phyloP scores from a whole-genome alignment of 1,140 invertebrate genomes.

The Drosophila arizonae region DNA sequence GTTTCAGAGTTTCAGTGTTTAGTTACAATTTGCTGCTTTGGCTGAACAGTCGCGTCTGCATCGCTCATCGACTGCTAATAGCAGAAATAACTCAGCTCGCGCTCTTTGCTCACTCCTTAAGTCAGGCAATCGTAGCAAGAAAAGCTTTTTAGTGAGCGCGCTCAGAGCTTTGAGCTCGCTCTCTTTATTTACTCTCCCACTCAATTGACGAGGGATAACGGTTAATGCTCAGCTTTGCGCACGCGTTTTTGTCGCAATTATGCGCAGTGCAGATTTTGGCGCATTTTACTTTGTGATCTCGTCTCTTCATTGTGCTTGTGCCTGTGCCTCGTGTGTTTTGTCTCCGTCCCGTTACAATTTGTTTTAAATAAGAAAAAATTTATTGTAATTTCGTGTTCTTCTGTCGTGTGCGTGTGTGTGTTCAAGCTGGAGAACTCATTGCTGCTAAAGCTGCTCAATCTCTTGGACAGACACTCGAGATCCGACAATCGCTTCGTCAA shows the following conservation, averaged over 20 bases:
- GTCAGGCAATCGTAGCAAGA: too few species aligned
- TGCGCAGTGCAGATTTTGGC: constrained; percentile 69
- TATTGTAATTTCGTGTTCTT: constrained; percentile 1
- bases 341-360: constrained; percentile 1
- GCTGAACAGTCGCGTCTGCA: constrained; percentile 53
- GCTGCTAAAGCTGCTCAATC: constrained; percentile 72
- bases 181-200: background rate
- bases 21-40: constrained; percentile 62
- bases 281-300: constrained; percentile 67
- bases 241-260: constrained; percentile 34
- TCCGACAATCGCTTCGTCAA: constrained; percentile 70
- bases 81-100: background rate
- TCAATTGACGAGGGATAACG: constrained; percentile 43
- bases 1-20: constrained; percentile 5
- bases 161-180: background rate
- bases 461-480: constrained; percentile 61
- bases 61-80: background rate
- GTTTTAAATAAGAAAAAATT: constrained; percentile 2
- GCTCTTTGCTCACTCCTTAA: too few species aligned
- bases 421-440: constrained; percentile 76
- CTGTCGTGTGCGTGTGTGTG: constrained; percentile 5
- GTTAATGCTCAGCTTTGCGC: constrained; percentile 23
- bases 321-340: constrained; percentile 7
- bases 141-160: background rate
- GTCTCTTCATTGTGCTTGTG: constrained; percentile 9